phyloP scores from a whole-genome alignment of 2,797 vertebrate genomes.

The Tympanoctomys barrerae region DNA sequence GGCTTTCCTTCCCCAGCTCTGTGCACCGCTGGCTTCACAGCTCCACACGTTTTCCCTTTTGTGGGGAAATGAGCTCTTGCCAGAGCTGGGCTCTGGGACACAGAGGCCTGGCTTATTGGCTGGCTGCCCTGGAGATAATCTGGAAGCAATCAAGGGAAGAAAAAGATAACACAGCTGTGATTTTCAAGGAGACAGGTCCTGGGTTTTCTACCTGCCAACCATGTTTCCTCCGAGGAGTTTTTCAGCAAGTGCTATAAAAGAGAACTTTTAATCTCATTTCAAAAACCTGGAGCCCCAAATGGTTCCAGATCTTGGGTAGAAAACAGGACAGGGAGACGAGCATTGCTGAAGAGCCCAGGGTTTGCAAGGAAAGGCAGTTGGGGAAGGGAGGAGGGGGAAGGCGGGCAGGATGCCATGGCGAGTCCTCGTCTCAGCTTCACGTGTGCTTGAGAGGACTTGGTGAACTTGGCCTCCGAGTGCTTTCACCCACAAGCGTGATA shows the following conservation, averaged over 20 bases:
- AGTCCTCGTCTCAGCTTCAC: constrained; percentile 19
- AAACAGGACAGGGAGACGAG: constrained; percentile 57
- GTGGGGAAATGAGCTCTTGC: constrained; percentile 55
- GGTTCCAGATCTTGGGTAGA: constrained; percentile 74
- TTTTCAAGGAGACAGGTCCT: constrained; percentile 83
- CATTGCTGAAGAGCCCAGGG: not conserved
- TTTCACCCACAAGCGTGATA: constrained; percentile 51
- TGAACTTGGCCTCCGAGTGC: constrained; percentile 65
- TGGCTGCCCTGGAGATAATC: constrained; percentile 80
- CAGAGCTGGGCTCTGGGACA: constrained; percentile 64
- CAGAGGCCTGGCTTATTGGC: constrained; percentile 74
- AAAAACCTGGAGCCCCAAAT: constrained; percentile 76
- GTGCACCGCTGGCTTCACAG: constrained; percentile 13
- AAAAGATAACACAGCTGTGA: constrained; percentile 84
- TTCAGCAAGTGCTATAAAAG: constrained; percentile 76
- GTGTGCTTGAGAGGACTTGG: constrained; percentile 63
- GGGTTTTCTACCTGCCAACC: constrained; percentile 83
- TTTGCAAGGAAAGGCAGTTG: not conserved
- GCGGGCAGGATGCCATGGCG: not conserved
- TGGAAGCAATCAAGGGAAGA: constrained; percentile 85
- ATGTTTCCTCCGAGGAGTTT: constrained; percentile 81
- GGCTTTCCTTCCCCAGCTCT: constrained; percentile 14
- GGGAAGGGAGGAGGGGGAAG: not conserved
- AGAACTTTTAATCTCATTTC: constrained; percentile 77
- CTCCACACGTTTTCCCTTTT: constrained; percentile 64